These are phyloP conservation scores for Triplophysa dalaica DNA, from an alignment of 2,113 vertebrate genomes.

Conservation along the genomic window DNA sequence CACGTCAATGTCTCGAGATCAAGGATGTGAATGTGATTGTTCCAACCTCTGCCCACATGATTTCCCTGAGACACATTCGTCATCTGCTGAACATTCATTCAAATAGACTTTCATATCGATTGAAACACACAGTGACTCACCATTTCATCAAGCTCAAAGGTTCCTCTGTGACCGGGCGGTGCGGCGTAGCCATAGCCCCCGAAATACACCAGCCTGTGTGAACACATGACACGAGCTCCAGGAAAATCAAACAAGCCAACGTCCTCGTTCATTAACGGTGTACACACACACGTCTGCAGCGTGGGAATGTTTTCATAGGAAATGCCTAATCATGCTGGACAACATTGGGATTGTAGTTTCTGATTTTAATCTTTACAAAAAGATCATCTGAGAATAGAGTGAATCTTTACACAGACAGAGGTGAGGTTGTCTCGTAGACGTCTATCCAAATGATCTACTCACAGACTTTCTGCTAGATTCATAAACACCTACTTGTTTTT, in stretches of 20 bases:
- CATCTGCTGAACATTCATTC: not conserved
- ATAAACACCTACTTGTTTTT: conserved; percentile 83
- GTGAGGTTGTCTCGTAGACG: too few relatives aligned
- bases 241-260: not conserved
- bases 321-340: too few relatives aligned
- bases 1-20: conserved; percentile 88
- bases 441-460: too few relatives aligned
- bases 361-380: too few relatives aligned
- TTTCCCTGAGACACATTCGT: conserved; percentile 71
- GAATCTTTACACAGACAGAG: too few relatives aligned
- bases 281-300: not conserved
- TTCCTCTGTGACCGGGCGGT: conserved; percentile 82
- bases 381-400: too few relatives aligned
- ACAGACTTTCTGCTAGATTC: too few relatives aligned
- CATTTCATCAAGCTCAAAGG: conserved; percentile 92
- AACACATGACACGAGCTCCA: not conserved
- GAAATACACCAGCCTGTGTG: conserved; percentile 88
- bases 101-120: too few relatives aligned
- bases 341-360: too few relatives aligned
- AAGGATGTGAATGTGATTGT: conserved; percentile 92
- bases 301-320: not conserved
- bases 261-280: not conserved
- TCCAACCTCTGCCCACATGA: conserved; percentile 90
- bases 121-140: conserved; percentile 64
- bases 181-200: conserved; percentile 93